phyloP scores from a whole-genome alignment of 1,140 invertebrate genomes.

The Cylas formicarius region DNA sequence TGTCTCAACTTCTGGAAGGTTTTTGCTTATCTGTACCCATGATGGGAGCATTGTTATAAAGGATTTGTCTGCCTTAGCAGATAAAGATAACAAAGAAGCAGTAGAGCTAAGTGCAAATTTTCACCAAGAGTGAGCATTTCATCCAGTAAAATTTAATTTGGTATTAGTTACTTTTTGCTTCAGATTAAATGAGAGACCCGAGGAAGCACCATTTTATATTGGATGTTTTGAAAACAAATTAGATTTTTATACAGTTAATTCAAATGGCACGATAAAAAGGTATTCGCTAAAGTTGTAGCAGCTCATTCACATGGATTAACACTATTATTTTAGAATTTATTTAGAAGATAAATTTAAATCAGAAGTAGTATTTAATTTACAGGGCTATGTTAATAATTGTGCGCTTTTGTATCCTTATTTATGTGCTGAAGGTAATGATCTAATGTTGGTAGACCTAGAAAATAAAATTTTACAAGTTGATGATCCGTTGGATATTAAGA shows the following conservation, averaged over 20 bases:
- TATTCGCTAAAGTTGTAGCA: background rate
- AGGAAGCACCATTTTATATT: constrained; percentile 3
- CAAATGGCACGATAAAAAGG: background rate
- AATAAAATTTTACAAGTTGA: constrained; percentile 2
- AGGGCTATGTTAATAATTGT: constrained; percentile 6
- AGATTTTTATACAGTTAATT: background rate
- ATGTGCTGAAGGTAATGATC: constrained; percentile 3
- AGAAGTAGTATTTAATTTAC: constrained; percentile 14
- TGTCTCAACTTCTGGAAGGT: constrained; percentile 6
- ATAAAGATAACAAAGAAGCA: too few species aligned
- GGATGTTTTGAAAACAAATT: background rate
- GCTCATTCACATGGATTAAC: background rate
- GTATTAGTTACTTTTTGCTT: background rate
- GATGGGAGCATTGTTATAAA: constrained; percentile 5
- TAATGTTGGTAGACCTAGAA: constrained; percentile 12
- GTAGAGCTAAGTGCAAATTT: too few species aligned
- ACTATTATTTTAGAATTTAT: constrained; percentile 1
- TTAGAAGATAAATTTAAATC: constrained; percentile 1
- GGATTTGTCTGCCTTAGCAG: constrained; percentile 6
- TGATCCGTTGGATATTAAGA: constrained; percentile 2
- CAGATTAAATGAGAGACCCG: background rate
- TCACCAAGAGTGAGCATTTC: too few species aligned
- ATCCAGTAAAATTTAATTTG: constrained; percentile 1
- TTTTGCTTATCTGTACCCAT: constrained; percentile 4
- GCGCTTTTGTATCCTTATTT: constrained; percentile 16